Evolutionary conservation across 2,113 vertebrate genomes (phyloP).

Genomic region (Gavialis gangeticus): DNA sequence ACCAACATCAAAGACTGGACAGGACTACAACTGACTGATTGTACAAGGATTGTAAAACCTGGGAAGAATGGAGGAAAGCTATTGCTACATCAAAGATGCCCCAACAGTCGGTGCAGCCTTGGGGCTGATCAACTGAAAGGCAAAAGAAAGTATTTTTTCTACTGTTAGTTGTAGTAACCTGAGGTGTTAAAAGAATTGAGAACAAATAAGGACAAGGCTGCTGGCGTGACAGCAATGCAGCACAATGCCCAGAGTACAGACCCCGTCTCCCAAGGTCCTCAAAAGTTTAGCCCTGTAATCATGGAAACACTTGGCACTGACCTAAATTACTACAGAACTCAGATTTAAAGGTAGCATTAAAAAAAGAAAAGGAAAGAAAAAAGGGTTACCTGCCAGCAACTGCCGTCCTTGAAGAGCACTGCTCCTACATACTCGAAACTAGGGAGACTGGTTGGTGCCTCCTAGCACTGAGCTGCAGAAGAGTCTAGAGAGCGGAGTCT

Average conservation of each 20-base stretch:
- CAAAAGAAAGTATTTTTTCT: background rate
- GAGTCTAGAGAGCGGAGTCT: fast-evolving
- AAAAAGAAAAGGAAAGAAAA: background rate
- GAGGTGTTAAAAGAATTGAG: background rate
- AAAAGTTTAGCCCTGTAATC: background rate
- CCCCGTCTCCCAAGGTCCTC: background rate
- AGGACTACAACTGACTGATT: no score
- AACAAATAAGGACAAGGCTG: background rate
- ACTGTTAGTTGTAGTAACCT: slow-evolving; percentile 6
- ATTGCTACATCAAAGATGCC: no score
- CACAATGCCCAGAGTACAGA: background rate
- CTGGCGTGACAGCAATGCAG: background rate
- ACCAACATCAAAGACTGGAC: no score
- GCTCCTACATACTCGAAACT: background rate
- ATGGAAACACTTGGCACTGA: background rate
- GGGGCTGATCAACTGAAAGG: slow-evolving; percentile 15
- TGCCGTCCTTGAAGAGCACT: background rate
- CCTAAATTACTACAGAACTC: background rate
- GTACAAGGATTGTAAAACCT: no score
- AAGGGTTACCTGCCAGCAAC: background rate
- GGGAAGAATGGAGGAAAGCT: no score
- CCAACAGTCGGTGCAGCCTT: background rate
- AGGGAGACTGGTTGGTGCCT: background rate
- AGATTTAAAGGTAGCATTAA: background rate
- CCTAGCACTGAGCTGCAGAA: background rate